phyloP scores from a whole-genome alignment of 1,140 invertebrate species.

The Drosophila leontia region DNA sequence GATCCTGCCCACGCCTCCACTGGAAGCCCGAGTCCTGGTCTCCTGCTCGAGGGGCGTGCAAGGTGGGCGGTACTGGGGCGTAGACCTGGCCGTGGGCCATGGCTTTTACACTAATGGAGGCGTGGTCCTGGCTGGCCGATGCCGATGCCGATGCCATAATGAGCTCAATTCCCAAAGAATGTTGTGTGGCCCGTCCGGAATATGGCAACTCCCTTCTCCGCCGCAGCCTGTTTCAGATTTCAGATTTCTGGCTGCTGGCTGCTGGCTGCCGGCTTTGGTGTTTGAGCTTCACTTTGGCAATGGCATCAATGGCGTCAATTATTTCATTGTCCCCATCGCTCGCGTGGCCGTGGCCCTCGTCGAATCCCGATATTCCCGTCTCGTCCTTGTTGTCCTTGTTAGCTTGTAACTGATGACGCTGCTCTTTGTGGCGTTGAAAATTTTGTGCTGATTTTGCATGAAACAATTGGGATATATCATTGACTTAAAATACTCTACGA shows the following conservation, averaged over 20 bases:
- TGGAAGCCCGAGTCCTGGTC: conserved; percentile 33
- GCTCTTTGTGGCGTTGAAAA: conserved; percentile 69
- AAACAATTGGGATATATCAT: conserved; percentile 54
- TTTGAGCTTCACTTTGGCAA: conserved; percentile 36
- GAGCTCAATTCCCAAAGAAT: conserved; percentile 82
- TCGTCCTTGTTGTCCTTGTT: conserved; percentile 31
- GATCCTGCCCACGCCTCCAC: conserved; percentile 38
- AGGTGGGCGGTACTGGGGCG: conserved; percentile 24
- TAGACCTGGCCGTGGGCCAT: conserved; percentile 58
- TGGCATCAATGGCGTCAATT: conserved; percentile 79
- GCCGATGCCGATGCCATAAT: conserved; percentile 73
- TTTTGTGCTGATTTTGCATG: conserved; percentile 79
- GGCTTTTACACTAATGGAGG: conserved; percentile 79
- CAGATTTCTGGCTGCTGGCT: conserved; percentile 40
- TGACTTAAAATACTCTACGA: conserved; percentile 42
- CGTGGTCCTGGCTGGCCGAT: conserved; percentile 47
- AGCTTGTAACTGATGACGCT: conserved; percentile 75
- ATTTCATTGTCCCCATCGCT: conserved; percentile 70
- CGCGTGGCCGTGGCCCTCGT: conserved; percentile 8
- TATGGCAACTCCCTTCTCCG: conserved; percentile 3
- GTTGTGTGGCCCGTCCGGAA: conserved; percentile 48
- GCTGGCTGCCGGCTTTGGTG: conserved; percentile 20
- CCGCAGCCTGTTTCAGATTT: conserved; percentile 26
- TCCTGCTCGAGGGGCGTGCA: conserved; percentile 24
- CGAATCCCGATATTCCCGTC: conserved; percentile 8